Conservation (phyloP, 2,113 vertebrate species). For the Epinephelus lanceolatus region DNA sequence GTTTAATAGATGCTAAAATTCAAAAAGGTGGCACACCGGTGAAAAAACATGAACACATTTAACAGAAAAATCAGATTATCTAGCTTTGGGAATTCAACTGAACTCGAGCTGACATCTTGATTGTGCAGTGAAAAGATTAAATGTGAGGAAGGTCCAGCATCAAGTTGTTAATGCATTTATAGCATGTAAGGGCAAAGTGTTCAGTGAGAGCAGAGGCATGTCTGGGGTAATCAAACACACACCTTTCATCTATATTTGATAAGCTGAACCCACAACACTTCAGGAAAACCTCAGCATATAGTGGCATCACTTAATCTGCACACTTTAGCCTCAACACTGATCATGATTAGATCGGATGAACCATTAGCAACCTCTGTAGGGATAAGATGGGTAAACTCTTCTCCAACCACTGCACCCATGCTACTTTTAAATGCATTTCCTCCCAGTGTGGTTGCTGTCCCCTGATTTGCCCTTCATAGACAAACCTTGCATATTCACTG, state of each 20-base stretch:
- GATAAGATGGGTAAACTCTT: background rate
- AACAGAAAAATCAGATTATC: background rate
- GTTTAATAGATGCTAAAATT: too few relatives aligned
- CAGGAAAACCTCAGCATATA: constrained; percentile 7
- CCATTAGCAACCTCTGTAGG: background rate
- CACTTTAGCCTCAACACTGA: constrained; percentile 4
- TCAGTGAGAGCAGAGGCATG: background rate
- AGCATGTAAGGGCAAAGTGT: background rate
- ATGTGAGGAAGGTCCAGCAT: background rate
- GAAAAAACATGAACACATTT: too few relatives aligned
- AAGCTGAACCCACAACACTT: background rate
- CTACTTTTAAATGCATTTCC: background rate
- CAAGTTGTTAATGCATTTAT: background rate
- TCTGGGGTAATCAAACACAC: background rate
- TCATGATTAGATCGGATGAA: constrained; percentile 9
- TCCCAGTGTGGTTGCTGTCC: background rate
- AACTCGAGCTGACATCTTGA: too few relatives aligned
- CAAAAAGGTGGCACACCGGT: too few relatives aligned
- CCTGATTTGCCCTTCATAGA: background rate
- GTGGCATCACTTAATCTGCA: constrained; percentile 3
- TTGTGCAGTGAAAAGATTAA: background rate
- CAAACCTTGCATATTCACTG: background rate
- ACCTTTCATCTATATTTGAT: constrained; percentile 33
- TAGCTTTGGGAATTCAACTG: background rate
- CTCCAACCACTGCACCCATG: background rate